Evolutionary conservation across 1,140 invertebrate genomes (phyloP).

Genomic region (Euglossa dilemma): DNA sequence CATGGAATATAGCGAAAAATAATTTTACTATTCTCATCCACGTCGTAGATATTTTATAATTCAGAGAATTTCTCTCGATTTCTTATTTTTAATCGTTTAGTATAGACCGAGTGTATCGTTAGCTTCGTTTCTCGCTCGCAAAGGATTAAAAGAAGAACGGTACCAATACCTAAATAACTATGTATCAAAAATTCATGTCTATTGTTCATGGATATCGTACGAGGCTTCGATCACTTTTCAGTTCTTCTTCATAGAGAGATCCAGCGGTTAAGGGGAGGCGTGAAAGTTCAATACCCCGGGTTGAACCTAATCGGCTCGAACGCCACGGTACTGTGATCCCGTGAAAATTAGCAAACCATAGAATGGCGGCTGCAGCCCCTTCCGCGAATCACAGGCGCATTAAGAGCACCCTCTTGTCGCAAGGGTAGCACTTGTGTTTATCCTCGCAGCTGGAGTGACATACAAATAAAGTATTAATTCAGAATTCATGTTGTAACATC

Average conservation of each 20-base stretch:
- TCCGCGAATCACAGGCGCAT: constrained; percentile 61
- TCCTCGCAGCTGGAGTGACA: constrained; percentile 81
- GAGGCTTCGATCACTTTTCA: neutral
- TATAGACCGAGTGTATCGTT: no score
- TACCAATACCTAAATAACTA: neutral
- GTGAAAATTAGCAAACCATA: constrained; percentile 79
- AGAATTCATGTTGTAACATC: constrained; percentile 65
- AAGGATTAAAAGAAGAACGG: neutral
- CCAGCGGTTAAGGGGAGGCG: constrained; percentile 66
- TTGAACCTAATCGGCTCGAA: constrained; percentile 75
- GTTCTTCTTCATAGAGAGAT: neutral
- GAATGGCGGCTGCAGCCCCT: constrained; percentile 52
- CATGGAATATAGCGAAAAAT: no score
- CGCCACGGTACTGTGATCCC: constrained; percentile 72
- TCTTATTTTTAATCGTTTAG: no score
- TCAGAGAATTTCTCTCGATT: no score
- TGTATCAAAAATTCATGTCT: neutral
- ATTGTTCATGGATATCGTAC: neutral
- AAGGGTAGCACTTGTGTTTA: constrained; percentile 77
- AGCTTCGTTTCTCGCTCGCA: no score
- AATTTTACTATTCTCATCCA: no score
- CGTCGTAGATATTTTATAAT: no score
- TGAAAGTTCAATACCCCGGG: constrained; percentile 67
- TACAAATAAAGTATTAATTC: constrained; percentile 81
- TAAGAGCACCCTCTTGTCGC: constrained; percentile 66